Base-by-base conservation (phyloP, 1,140 invertebrate genomes). In the Helicoverpa armigera region DNA sequence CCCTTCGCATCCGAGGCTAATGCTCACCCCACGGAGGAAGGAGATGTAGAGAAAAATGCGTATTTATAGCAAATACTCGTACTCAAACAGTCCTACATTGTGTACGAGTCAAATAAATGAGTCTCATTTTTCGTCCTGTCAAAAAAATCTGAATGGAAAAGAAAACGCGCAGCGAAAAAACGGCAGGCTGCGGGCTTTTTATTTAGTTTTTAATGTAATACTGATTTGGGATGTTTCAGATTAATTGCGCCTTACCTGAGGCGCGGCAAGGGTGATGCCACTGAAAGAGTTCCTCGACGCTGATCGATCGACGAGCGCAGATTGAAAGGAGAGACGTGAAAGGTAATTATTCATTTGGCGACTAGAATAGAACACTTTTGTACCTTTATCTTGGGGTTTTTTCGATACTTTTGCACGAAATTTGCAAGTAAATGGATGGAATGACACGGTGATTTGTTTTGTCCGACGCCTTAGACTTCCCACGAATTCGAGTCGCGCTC, bases 31-130 rank as follows among this genome's bases (percentile, higher is more conserved):
- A 95, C 87, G 85, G 87, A 91, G 89, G 89, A 93, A 93, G 92
- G 90, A 94, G 92, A 94, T 93, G 92, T 89, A 93, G 91, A 94
- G 94, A 95, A 95, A 95, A 95, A 95, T 95, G 87, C 92, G 92
- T 95, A 95, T 95, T 95, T 95, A 95, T 95, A 95, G 94, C 94
- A 94, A 95, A 95, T 95, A 95, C 92, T 94, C 92, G 91, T 93
- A 94, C 92, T 95, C 94, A 93, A 95, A 95, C 92, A 94, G 92
- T 90, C 91, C 92, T 91, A 94, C 93, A 94, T 95, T 95, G 94
- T 95, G 91, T 94, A 94, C 94, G 94, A 94, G 90, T 94, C 92
- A 92, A 95, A 95, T 95, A 95, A 95, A 95, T 95, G 94, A 94
- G 88, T 86, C 87, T 95, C 92, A 95, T 95, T 95, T 95, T 94